Conservation (phyloP, 35 echinoderm and acorn worm genomes). For the Lytechinus pictus region DNA sequence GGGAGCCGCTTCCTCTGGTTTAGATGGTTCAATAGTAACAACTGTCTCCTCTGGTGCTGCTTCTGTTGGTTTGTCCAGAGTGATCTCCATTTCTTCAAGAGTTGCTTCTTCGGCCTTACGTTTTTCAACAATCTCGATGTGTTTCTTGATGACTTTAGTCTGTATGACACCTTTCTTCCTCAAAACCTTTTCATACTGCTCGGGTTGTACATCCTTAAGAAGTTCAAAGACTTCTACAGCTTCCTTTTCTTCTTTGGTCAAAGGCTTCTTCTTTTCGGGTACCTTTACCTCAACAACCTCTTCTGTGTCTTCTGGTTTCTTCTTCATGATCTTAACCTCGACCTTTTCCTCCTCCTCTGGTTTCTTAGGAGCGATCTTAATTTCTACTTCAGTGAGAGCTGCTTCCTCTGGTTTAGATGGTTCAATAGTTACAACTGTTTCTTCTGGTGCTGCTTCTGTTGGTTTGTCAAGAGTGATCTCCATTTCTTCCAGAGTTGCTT, state of each 20-base stretch:
- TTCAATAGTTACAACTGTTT: too few species aligned
- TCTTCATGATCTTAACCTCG: background rate
- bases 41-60: constrained; percentile 41
- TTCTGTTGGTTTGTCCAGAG: background rate
- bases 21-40: constrained; percentile 42
- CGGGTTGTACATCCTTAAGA: constrained; percentile 72
- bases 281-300: too few species aligned
- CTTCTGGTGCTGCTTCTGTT: too few species aligned
- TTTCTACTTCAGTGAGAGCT: too few species aligned
- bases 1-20: constrained; percentile 51
- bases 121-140: constrained; percentile 49
- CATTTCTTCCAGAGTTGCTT: too few species aligned
- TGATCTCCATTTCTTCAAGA: background rate
- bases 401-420: too few species aligned
- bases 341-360: too few species aligned
- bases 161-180: constrained; percentile 49
- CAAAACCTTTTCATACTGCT: constrained; percentile 66
- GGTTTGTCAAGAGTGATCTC: too few species aligned
- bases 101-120: constrained; percentile 16
- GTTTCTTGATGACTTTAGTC: constrained; percentile 59
- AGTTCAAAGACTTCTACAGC: constrained; percentile 60
- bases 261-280: too few species aligned
- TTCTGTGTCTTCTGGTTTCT: background rate
- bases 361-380: too few species aligned
- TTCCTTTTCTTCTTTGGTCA: constrained; percentile 3